Evolutionary conservation across 2,888 invertebrate species (phyloP), one percentile per base, ranked within the genome.

Genomic region (Melitaea athalia): DNA sequence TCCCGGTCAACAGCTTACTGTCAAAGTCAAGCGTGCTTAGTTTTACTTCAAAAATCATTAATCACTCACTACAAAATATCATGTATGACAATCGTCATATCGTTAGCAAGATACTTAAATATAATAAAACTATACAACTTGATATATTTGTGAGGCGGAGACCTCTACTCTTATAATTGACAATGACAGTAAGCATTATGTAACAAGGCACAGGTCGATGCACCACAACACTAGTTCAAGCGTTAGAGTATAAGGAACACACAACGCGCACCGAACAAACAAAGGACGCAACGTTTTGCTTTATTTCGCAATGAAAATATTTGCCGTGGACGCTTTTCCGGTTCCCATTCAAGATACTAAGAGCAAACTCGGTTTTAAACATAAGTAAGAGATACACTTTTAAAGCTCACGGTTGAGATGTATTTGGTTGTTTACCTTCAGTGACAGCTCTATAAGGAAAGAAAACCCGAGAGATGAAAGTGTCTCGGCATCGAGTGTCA

Each of bases 181-280:
- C 31, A 70, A 53, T 65, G 65, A 64, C 67, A 72, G 66, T 71
- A n/a, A 62, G 49, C 60, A 17, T 63, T 63, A 63, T 63, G 42
- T 47, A 63, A 63, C n/a, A 59, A 42, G 17, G 57, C 52, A 71
- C 66, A 74, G 78, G 88, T 89, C 88, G 85, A 81, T 86, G 87
- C 86, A 83, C 83, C 86, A 75, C 76, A 86, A 42, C 11, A 42
- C 57, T 15, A 88, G 86, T 85, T 85, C 85, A 85, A 81, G 81
- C 87, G 89, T 88, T 88, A 89, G 87, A 83, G 86, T 88, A 89
- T 89, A 89, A 89, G 88, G 84, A 83, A 88, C 86, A 88, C 89
- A 89, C 86, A 90, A 91, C 91, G 89, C 80, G 79, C 76, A 75
- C 75, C 80, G 77, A 73, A 80, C 83, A 88, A 89, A 90, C 90